These are phyloP conservation scores for Phrynosoma platyrhinos DNA, from an alignment of 2,113 vertebrate genomes.

Conservation along the genomic window DNA sequence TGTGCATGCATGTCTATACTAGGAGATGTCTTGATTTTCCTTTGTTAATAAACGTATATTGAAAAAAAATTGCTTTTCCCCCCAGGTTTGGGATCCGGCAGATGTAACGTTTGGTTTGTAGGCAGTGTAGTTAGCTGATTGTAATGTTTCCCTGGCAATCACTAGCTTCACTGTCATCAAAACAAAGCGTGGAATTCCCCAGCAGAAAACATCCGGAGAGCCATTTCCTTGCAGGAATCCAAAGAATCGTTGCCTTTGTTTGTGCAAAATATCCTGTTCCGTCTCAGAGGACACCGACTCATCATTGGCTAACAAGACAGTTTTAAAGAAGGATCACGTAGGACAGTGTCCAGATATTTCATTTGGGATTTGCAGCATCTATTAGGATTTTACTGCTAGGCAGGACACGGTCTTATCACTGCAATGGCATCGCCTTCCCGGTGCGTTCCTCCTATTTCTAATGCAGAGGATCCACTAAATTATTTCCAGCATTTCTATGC, in stretches of 20 bases:
- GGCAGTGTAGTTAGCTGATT: slow-evolving; percentile 95
- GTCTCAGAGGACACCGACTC: neutral
- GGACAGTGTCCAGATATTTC: neutral
- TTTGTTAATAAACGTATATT: neutral
- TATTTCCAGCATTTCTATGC: too few species aligned
- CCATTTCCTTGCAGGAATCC: neutral
- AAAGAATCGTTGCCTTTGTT: neutral
- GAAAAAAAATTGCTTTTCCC: neutral
- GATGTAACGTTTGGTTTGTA: slow-evolving; percentile 85
- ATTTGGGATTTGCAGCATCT: neutral
- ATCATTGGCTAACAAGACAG: neutral
- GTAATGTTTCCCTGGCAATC: slow-evolving; percentile 78
- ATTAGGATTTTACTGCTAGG: neutral
- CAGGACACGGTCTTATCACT: too few species aligned
- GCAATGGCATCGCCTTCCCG: too few species aligned
- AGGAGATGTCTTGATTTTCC: too few species aligned
- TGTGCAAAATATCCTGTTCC: neutral
- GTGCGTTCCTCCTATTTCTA: too few species aligned
- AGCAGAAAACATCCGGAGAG: neutral
- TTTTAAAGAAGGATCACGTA: neutral
- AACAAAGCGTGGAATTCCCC: slow-evolving; percentile 78
- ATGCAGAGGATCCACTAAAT: too few species aligned
- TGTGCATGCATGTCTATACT: too few species aligned
- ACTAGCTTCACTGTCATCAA: slow-evolving; percentile 90
- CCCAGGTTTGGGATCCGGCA: slow-evolving; percentile 37